Evolutionary conservation across 2,888 invertebrate genomes (phyloP).

Genomic region (Tipula vernalis): DNA sequence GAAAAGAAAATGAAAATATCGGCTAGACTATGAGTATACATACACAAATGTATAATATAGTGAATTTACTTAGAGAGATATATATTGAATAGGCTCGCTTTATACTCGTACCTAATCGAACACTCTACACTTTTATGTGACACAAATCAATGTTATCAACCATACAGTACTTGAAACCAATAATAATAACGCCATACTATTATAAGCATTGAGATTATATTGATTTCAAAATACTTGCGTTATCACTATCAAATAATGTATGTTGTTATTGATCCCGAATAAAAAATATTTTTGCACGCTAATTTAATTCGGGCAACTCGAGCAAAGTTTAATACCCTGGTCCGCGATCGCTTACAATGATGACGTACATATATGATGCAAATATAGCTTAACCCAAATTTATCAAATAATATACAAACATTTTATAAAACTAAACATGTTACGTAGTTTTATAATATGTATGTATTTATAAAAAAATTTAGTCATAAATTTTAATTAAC

Average conservation of each 20-base stretch:
- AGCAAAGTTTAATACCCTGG: neutral
- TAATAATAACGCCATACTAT: neutral
- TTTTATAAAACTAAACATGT: neutral
- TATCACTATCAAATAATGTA: neutral
- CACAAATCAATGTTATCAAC: neutral
- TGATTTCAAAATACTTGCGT: neutral
- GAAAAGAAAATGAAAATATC: neutral
- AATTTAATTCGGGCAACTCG: neutral
- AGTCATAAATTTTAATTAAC: conserved; percentile 4
- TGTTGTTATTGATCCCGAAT: neutral
- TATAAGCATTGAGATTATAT: neutral
- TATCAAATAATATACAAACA: neutral
- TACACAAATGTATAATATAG: neutral
- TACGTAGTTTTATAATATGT: neutral
- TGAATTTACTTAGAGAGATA: neutral
- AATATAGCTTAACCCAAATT: neutral
- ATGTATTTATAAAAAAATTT: neutral
- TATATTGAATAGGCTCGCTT: neutral
- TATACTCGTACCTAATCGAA: neutral
- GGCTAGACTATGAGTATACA: neutral
- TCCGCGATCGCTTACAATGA: neutral
- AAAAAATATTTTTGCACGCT: neutral
- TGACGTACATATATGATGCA: neutral
- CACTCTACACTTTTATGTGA: neutral
- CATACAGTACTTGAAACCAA: neutral